Conservation (phyloP, 2,113 vertebrate species). For the Maccullochella peelii region DNA sequence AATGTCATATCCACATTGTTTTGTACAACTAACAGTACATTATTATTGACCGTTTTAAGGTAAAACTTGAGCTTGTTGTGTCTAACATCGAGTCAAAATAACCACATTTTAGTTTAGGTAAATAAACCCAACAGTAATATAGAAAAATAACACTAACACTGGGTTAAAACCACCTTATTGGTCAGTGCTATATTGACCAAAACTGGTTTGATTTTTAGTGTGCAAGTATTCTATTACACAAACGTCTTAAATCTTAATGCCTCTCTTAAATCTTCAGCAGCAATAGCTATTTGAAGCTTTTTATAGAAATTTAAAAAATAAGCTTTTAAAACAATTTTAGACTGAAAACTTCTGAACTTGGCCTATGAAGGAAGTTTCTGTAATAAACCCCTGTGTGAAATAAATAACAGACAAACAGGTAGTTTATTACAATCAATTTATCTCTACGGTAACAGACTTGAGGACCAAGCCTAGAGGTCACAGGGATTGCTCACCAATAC, state of each 20-base stretch:
- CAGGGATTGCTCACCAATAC: conserved; percentile 6
- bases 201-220: not conserved
- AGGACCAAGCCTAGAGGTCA: conserved; percentile 41
- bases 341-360: not conserved
- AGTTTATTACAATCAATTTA: conserved; percentile 1
- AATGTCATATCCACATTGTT: not conserved
- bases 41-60: not conserved
- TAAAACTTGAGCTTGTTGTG: not conserved
- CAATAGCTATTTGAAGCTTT: not conserved
- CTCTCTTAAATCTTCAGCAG: not conserved
- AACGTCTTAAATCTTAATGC: not conserved
- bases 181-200: not conserved
- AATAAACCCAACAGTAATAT: not conserved
- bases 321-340: not conserved
- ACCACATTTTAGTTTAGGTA: not conserved
- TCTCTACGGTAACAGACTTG: conserved; percentile 35
- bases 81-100: not conserved
- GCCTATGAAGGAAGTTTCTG: not conserved
- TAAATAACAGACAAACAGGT: not conserved
- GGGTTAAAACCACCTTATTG: not conserved
- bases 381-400: not conserved
- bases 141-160: not conserved
- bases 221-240: not conserved
- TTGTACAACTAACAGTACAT: not conserved
- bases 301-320: not conserved